A percentile compares a stretch with the other conserved stretches of the same genome.
phyloP scores from a whole-genome alignment of 2,797 vertebrate genomes.

The Neosilurus hyrtlii region DNA sequence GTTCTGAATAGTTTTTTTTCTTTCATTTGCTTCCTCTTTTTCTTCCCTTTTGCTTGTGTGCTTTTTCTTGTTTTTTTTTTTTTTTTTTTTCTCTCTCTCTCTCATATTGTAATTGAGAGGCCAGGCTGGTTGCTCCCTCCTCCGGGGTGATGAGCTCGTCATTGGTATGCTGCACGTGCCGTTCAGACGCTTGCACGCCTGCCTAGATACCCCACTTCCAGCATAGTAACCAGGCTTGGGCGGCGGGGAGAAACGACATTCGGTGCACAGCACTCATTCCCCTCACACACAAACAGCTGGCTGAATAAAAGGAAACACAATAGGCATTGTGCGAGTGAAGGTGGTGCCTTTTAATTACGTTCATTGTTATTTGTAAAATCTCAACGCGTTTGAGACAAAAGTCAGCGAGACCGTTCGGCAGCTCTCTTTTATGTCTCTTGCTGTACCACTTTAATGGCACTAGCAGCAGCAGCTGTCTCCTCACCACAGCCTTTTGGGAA shows the following conservation, averaged over 20 bases:
- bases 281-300: background rate
- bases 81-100: background rate
- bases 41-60: no score
- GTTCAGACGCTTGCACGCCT: constrained; percentile 48
- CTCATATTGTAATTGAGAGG: constrained; percentile 47
- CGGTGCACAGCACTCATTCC: background rate
- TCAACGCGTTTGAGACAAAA: constrained; percentile 31
- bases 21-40: background rate
- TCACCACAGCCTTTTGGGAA: constrained; percentile 57
- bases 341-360: constrained; percentile 37
- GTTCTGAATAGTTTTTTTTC: constrained; percentile 5
- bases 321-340: constrained; percentile 8
- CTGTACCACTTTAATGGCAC: constrained; percentile 47
- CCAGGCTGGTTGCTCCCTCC: constrained; percentile 40
- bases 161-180: constrained; percentile 58
- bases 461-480: constrained; percentile 47
- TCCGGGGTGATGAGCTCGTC: constrained; percentile 42
- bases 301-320: background rate
- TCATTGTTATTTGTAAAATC: constrained; percentile 51
- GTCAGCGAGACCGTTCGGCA: constrained; percentile 24
- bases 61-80: background rate
- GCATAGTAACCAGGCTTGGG: constrained; percentile 50
- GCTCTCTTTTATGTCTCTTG: constrained; percentile 40
- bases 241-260: background rate
- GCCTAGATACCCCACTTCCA: constrained; percentile 57